Percentiles rank a stretch among this genome's conserved stretches.
Evolutionary conservation across 2,113 vertebrate genomes (phyloP).

Genomic region (Protobothrops mucrosquamatus): DNA sequence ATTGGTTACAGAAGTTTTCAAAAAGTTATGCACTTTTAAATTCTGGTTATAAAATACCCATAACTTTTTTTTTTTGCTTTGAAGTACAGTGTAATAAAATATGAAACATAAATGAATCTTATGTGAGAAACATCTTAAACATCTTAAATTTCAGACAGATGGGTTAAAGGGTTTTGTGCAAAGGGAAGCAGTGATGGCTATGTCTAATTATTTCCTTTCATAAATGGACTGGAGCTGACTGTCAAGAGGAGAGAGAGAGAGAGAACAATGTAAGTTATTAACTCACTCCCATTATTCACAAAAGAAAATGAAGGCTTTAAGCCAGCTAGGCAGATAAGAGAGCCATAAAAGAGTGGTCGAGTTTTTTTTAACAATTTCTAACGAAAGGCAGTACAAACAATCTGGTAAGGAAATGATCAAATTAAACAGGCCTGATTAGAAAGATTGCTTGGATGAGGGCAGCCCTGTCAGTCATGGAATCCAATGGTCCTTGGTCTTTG

Average conservation of each 20-base stretch:
- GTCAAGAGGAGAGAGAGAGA: neutral
- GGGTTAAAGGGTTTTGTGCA: neutral
- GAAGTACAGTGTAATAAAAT: neutral
- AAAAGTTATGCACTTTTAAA: neutral
- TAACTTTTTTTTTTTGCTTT: neutral
- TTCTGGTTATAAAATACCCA: neutral
- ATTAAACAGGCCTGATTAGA: neutral
- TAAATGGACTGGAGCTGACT: neutral
- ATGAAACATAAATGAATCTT: neutral
- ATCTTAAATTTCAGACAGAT: neutral
- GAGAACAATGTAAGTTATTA: neutral
- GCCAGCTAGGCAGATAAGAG: neutral
- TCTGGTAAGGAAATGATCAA: neutral
- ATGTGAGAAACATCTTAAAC: neutral
- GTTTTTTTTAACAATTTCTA: neutral
- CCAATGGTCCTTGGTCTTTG: neutral
- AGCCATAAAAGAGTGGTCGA: neutral
- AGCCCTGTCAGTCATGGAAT: neutral
- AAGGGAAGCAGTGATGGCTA: neutral
- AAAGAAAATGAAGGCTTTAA: neutral
- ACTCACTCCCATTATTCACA: neutral
- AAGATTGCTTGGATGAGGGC: neutral
- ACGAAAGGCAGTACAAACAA: neutral
- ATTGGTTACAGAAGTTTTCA: neutral
- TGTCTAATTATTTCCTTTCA: neutral